Base-by-base conservation (phyloP, 2,888 invertebrate species). In the Trichopria drosophilae region DNA sequence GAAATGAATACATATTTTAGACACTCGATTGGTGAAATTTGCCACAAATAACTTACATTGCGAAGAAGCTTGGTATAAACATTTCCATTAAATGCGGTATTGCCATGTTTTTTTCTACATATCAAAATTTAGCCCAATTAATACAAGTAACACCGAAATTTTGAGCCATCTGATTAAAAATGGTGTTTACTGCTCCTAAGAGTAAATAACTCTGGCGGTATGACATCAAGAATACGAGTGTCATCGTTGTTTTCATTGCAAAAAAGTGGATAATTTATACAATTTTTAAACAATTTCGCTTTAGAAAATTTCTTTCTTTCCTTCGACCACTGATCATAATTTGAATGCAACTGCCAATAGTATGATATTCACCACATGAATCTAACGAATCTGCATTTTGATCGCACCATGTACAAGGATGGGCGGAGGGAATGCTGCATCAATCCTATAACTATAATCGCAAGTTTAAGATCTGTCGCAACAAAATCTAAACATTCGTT, bases 401-500 rank as follows among this genome's bases (percentile, higher is more conserved):
- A 31, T 31, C 31, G 12, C 31, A 31, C 31, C 31, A 31, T 4
- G 31, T 31, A 31, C 31, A 31, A 31, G 31, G 32, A 32, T 32
- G 32, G 2, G 32, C 32, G 12, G 32, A 32, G n/a, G 19, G 32
- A 32, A 32, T 32, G 32, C 15, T 32, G 32, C 32, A 32, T 32
- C 13, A 32, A 12, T 32, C 32, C 15, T 13, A 19, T n/a, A n/a
- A n/a, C n/a, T n/a, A n/a, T n/a, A n/a, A 18, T 32, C 16, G 32
- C 32, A 13, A 32, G 32, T 32, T 32, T 32, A 32, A 32, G 32
- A 15, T 32, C n/a, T n/a, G n/a, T n/a, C n/a, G n/a, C n/a, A n/a
- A n/a, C n/a, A n/a, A n/a, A n/a, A n/a, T n/a, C n/a, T n/a, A n/a
- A n/a, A n/a, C n/a, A n/a, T n/a, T n/a, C n/a, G n/a, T n/a, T n/a